Conservation (phyloP, 2,113 vertebrate genomes). For the Sapayoa aenigma region DNA sequence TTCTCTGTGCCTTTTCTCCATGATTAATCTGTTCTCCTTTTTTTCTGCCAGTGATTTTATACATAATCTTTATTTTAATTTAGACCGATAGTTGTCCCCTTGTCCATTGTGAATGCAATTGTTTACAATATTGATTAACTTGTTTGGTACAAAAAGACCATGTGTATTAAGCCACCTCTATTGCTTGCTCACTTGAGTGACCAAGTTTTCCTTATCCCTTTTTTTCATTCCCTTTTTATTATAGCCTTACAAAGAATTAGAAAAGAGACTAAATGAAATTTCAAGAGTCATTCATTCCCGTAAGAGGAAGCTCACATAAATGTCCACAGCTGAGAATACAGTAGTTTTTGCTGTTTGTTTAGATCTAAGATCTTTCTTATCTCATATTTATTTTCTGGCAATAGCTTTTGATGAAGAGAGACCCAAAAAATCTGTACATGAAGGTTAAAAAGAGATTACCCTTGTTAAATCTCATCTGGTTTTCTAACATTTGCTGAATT, state of each 20-base stretch:
- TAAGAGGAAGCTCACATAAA: neutral
- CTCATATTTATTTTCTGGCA: neutral
- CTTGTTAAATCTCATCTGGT: neutral
- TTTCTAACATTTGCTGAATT: constrained; percentile 29
- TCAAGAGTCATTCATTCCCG: neutral
- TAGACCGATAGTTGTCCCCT: constrained; percentile 12
- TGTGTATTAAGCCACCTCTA: neutral
- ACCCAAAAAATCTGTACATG: neutral
- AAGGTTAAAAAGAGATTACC: constrained; percentile 38
- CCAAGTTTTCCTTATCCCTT: neutral
- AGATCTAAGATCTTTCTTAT: neutral
- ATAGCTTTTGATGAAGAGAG: neutral
- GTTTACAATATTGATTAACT: constrained; percentile 16
- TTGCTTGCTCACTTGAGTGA: neutral
- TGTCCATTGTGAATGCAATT: neutral
- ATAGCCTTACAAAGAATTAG: neutral
- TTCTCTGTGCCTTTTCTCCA: constrained; percentile 46
- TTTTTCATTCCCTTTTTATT: neutral
- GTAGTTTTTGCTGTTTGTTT: neutral
- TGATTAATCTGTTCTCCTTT: constrained; percentile 34
- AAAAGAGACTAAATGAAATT: neutral
- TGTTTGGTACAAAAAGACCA: neutral
- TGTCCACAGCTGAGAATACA: neutral
- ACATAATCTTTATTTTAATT: constrained; percentile 43
- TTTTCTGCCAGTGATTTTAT: constrained; percentile 35